A percentile compares a stretch with the other conserved stretches of the same genome.
These are phyloP conservation scores for Phalanger gymnotis DNA, from an alignment of 2,797 vertebrate genomes.

Conservation along the genomic window DNA sequence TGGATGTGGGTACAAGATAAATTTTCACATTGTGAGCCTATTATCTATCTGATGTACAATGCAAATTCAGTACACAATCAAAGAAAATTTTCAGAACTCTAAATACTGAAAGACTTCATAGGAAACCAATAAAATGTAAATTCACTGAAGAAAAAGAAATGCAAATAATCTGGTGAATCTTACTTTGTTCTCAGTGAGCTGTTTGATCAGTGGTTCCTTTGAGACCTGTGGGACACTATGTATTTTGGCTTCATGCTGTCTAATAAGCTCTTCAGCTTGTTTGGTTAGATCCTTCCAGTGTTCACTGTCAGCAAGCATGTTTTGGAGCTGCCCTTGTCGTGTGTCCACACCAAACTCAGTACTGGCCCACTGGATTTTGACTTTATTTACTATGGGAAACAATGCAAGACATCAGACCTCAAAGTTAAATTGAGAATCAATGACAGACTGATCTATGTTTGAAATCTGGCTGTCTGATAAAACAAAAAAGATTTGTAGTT, in stretches of 20 bases:
- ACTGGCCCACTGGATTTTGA: constrained; percentile 94
- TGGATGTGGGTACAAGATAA: background rate
- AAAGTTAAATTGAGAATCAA: background rate
- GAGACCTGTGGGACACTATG: constrained; percentile 89
- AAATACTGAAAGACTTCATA: background rate
- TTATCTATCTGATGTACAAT: background rate
- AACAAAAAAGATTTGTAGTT: background rate
- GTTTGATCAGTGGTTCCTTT: constrained; percentile 90
- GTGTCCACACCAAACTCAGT: constrained; percentile 94
- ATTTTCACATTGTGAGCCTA: background rate
- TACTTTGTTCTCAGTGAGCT: constrained; percentile 91
- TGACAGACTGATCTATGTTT: background rate
- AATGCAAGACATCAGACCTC: background rate
- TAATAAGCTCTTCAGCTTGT: constrained; percentile 90
- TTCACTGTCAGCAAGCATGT: constrained; percentile 92
- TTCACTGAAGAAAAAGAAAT: constrained; percentile 3
- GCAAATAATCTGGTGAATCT: background rate
- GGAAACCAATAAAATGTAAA: background rate
- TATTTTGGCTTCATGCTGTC: constrained; percentile 89
- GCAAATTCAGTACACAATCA: background rate
- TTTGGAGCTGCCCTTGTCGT: constrained; percentile 92
- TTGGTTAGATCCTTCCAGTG: constrained; percentile 93
- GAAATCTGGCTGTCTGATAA: background rate
- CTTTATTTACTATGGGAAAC: constrained; percentile 90
- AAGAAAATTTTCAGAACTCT: background rate